Conservation (phyloP, 2,888 invertebrate genomes). For the Cephalotes varians region DNA sequence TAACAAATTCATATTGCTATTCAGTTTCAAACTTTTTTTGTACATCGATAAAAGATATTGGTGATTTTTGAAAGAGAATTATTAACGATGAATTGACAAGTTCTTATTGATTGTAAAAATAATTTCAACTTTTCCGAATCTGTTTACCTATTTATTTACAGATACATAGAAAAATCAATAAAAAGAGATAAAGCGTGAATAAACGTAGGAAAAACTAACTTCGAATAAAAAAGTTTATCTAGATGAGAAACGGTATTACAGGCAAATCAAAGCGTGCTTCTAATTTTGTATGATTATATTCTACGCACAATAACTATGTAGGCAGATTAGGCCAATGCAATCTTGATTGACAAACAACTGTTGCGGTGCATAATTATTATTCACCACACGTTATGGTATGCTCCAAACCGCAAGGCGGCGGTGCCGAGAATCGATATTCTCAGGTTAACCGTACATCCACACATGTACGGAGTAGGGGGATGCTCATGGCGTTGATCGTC, state of each 20-base stretch:
- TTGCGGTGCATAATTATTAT: slow-evolving; percentile 54
- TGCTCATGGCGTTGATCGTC: slow-evolving; percentile 61
- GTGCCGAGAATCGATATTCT: slow-evolving; percentile 50
- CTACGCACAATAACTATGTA: slow-evolving; percentile 14
- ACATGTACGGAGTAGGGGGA: background rate
- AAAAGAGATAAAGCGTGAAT: background rate
- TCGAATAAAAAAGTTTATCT: background rate
- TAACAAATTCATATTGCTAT: slow-evolving; percentile 59
- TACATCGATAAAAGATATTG: slow-evolving; percentile 62
- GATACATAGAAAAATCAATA: background rate
- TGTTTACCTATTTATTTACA: background rate
- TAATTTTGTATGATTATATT: slow-evolving; percentile 26
- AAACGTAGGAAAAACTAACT: background rate
- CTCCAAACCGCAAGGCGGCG: slow-evolving; percentile 38
- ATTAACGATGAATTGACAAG: background rate
- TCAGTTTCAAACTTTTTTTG: slow-evolving; percentile 67
- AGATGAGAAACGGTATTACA: background rate
- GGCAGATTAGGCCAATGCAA: slow-evolving; percentile 42
- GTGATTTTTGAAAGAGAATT: background rate
- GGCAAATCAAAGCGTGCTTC: background rate
- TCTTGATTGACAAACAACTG: slow-evolving; percentile 50
- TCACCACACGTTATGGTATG: slow-evolving; percentile 45
- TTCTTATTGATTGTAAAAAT: background rate
- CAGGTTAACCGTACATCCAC: slow-evolving; percentile 44
- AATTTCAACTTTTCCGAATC: background rate